Conservation (phyloP, 2,888 invertebrate genomes). For the Ectemnius cavifrons region DNA sequence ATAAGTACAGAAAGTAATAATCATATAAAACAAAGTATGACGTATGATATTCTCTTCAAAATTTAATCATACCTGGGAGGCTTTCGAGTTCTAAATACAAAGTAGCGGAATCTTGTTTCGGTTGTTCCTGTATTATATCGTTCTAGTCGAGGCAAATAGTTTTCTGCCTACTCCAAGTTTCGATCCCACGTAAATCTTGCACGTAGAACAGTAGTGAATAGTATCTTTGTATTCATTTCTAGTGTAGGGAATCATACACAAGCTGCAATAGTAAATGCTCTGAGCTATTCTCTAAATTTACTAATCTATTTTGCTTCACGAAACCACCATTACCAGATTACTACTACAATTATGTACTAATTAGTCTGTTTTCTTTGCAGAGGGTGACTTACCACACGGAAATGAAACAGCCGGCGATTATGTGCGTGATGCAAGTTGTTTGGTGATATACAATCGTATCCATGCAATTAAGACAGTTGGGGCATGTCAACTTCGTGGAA, state of each 20-base stretch:
- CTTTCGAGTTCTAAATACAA: too few species aligned
- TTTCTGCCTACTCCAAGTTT: constrained; percentile 30
- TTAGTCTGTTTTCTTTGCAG: too few species aligned
- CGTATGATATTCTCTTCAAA: too few species aligned
- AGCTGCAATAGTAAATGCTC: constrained; percentile 21
- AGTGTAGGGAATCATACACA: constrained; percentile 45
- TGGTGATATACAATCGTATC: constrained; percentile 32
- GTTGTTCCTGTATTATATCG: too few species aligned
- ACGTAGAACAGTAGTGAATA: constrained; percentile 49
- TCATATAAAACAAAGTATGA: too few species aligned
- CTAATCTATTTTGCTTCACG: too few species aligned
- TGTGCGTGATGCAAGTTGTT: constrained; percentile 35
- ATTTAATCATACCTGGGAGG: too few species aligned
- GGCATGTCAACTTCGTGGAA: constrained; percentile 43
- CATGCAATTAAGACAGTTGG: constrained; percentile 50
- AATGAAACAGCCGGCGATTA: constrained; percentile 30
- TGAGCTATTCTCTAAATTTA: too few species aligned
- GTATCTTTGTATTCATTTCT: constrained; percentile 36
- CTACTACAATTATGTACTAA: too few species aligned
- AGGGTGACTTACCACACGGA: constrained; percentile 34
- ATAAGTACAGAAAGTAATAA: too few species aligned
- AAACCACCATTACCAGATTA: too few species aligned
- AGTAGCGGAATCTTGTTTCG: too few species aligned
- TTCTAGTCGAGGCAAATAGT: background rate
- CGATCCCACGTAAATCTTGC: constrained; percentile 48